phyloP scores from a whole-genome alignment of 2,113 vertebrate species.

The Trematocara unimaculatum region DNA sequence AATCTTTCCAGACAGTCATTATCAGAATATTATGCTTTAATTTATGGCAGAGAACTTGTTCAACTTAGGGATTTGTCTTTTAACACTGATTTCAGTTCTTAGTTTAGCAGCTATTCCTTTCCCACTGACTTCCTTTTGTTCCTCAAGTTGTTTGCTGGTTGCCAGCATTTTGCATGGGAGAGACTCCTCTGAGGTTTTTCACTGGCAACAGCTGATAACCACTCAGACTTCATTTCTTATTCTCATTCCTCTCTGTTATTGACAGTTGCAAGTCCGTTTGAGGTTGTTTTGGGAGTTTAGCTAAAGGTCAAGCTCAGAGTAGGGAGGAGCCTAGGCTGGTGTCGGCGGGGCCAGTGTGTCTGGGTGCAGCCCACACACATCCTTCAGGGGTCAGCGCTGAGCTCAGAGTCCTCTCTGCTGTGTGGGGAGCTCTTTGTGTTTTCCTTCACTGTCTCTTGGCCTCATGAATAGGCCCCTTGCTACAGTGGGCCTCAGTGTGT shows the following conservation, averaged over 20 bases:
- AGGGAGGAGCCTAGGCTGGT: constrained; percentile 26
- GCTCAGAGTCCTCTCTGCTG: constrained; percentile 27
- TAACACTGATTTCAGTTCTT: background rate
- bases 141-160: background rate
- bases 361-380: constrained; percentile 69
- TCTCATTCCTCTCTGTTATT: background rate
- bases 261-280: constrained; percentile 25
- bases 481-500: constrained; percentile 46
- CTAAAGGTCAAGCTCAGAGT: constrained; percentile 42
- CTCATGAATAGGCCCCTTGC: constrained; percentile 57
- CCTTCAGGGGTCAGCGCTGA: constrained; percentile 67
- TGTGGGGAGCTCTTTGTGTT: constrained; percentile 64
- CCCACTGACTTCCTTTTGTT: background rate
- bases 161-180: constrained; percentile 38
- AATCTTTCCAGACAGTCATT: background rate
- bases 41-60: background rate
- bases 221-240: background rate
- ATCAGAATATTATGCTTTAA: background rate
- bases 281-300: constrained; percentile 46
- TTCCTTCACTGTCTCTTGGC: constrained; percentile 35
- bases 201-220: constrained; percentile 11
- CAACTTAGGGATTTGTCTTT: background rate
- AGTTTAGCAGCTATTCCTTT: background rate
- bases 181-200: constrained; percentile 14
- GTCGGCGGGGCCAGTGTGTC: constrained; percentile 49